These are phyloP conservation scores for Drosophila murphyi DNA, from an alignment of 1,140 invertebrate genomes.

Conservation along the genomic window DNA sequence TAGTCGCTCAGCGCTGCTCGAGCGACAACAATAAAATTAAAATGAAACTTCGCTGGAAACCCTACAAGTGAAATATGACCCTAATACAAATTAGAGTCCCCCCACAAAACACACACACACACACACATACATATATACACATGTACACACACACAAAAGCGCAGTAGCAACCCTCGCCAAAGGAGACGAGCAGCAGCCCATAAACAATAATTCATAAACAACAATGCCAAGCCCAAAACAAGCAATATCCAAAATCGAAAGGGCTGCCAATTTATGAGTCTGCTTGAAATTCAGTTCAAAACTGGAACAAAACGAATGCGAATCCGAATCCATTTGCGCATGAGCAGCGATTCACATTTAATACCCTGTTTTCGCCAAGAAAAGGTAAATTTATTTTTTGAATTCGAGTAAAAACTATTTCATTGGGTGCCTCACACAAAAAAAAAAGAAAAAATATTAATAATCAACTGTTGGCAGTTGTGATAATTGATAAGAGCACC, in stretches of 20 bases:
- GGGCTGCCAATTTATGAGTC: conserved; percentile 11
- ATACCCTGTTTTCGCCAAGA: neutral
- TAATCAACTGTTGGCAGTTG: neutral
- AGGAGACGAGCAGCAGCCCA: conserved; percentile 13
- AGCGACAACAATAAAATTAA: conserved; percentile 73
- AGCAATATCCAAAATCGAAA: conserved; percentile 23
- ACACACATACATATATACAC: conserved; percentile 27
- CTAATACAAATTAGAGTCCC: conserved; percentile 77
- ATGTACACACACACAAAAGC: conserved; percentile 23
- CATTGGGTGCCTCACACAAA: no score
- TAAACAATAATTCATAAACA: conserved; percentile 43
- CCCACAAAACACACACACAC: conserved; percentile 20
- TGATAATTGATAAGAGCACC: conserved; percentile 46
- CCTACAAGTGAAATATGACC: conserved; percentile 84
- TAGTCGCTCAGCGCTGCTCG: conserved; percentile 6
- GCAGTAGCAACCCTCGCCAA: conserved; percentile 31
- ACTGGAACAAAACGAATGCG: neutral
- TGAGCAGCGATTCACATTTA: neutral
- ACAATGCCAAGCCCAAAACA: conserved; percentile 26
- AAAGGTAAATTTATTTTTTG: neutral
- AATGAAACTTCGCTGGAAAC: conserved; percentile 83
- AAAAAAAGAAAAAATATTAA: no score
- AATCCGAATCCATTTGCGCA: conserved; percentile 2
- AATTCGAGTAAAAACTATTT: no score
- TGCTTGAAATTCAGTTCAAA: conserved; percentile 1